Base-by-base conservation (phyloP, 2,797 vertebrate genomes). In the Anabacerthia variegaticeps region DNA sequence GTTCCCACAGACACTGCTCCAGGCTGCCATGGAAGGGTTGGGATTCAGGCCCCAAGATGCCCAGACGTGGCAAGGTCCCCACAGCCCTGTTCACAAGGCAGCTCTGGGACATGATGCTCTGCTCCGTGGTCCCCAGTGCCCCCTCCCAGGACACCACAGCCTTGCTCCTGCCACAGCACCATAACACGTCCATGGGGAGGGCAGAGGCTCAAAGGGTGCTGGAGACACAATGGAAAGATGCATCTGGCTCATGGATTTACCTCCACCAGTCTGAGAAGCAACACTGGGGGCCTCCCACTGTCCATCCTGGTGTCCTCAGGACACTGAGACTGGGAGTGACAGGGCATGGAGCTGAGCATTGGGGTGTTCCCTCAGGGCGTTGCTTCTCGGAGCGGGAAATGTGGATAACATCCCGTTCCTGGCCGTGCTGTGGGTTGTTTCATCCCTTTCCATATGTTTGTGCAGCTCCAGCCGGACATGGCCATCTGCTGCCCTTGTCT, bases 281-380 rank as follows among this genome's bases (percentile, higher is more conserved):
- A 19, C 1, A 0, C 2, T 54, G 74, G 54, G 49, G 49, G 26
- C 34, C 27, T 55, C 32, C 10, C 0, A 0, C 41, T 63, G 48
- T 85, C 41, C 55, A 27, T 51, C 16, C 43, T 48, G 71, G 44
- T 63, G n/a, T 2, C 82, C 39, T 39, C 55, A 28, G 83, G 46
- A 34, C 17, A 10, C 37, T 5, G 62, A 44, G 41, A 20, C 26
- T 46, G 44, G 48, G 48, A 59, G n/a, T 2, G 24, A 3, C 12
- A 52, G 23, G 36, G 37, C 4, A 26, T 9, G 63, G 88, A 72
- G 71, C 34, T 62, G 67, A 37, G 55, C 58, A 32, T 0, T 2
- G 44, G 16, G 12, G 1, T 24, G 16, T 37, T 56, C 51, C 14
- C 44, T 49, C 49, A 67, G 37, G 18, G 7, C 2, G 1, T 15